Conservation (phyloP, 2,113 vertebrate genomes). For the Chaetodon auriga region DNA sequence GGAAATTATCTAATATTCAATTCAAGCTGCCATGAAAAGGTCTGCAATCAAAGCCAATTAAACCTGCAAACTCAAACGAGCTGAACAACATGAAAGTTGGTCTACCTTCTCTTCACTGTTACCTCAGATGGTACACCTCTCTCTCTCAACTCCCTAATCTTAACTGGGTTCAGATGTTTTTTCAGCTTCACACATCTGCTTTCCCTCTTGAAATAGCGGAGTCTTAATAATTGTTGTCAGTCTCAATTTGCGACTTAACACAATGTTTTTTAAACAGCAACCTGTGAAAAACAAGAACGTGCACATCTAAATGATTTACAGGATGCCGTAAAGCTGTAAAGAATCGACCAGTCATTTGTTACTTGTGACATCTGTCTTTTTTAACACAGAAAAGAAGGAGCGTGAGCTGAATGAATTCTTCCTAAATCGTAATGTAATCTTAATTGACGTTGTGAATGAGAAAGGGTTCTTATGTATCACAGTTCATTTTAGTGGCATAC, state of each 20-base stretch:
- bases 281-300: neutral
- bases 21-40: neutral
- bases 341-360: neutral
- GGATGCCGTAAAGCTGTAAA: neutral
- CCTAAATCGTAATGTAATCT: neutral
- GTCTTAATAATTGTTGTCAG: neutral
- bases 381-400: neutral
- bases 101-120: neutral
- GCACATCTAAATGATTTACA: neutral
- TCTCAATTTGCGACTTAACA: neutral
- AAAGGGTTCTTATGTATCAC: neutral
- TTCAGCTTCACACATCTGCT: neutral
- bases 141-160: neutral
- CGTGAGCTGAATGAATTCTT: neutral
- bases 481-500: neutral
- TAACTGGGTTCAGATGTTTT: neutral
- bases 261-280: neutral
- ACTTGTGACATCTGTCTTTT: neutral
- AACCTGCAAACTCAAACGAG: neutral
- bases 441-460: neutral
- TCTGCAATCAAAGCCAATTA: slow-evolving; percentile 1
- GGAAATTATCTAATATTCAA: neutral
- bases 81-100: neutral
- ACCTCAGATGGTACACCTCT: neutral
- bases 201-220: neutral